Base-by-base conservation (phyloP, 2,797 vertebrate genomes). In the Nothura maculosa region DNA sequence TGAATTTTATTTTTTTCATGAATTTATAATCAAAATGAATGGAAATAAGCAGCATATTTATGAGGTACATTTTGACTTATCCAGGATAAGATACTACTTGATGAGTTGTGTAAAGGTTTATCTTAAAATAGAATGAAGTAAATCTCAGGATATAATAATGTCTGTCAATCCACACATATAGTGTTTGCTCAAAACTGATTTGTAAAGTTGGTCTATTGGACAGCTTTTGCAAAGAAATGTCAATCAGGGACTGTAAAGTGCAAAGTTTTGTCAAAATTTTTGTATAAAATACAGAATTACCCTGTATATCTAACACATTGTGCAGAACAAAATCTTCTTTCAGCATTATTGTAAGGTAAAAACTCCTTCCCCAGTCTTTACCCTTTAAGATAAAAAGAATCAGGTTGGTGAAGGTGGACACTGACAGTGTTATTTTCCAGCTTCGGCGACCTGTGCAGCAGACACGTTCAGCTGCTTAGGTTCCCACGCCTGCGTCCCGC, bases 381-480 rank as follows among this genome's bases (percentile, higher is more conserved):
- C 1, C 15, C 3, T 0, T n/a, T 25, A 12, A 10, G 22, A 52
- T 66, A 32, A 61, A 62, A 62, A 19, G 6, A 9, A 24, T 1
- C 2, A 45, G 2, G 18, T 4, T 2, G 38, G 28, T 3, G 3
- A 0, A 19, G 25, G 48, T 68, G 7, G 43, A 24, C 32, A 6
- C 21, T 64, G 7, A 21, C 18, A 9, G 2, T 16, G 3, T 0
- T 52, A n/a, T 58, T 19, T 89, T 92, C 22, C 97, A 99, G 99
- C 98, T 81, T 97, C 98, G 1, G 98, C 99, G 94, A 99, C 99
- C 9, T 99, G 99, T 93, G 98, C 98, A 27, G 97, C 98, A 0
- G 98, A 98, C 30, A 97, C 98, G 2, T 99, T 99, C 97, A 99
- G 98, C 85, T 99, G 99, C 93, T 98, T 98, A 6, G 98, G 98